Evolutionary conservation across 2,113 vertebrate species (phyloP).

Genomic region (Plectropomus leopardus): DNA sequence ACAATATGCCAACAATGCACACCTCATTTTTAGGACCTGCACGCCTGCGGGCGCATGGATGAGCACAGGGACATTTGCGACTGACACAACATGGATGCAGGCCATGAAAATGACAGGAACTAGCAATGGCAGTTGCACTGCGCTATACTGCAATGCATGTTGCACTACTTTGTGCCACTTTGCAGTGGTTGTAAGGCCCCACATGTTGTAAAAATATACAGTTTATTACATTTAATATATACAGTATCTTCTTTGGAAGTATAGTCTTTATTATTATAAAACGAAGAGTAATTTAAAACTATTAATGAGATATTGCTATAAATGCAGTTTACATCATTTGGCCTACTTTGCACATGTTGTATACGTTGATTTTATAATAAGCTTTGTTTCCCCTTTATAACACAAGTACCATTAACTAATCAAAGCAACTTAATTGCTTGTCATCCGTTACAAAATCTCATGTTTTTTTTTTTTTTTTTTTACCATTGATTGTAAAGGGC

Average conservation of each 20-base stretch:
- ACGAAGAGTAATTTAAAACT: not conserved
- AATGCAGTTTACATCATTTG: not conserved
- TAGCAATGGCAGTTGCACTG: no score
- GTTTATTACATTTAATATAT: no score
- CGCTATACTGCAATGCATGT: no score
- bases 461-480: slow-evolving; percentile 5
- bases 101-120: no score
- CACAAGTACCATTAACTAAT: slow-evolving; percentile 1
- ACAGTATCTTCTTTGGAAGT: not conserved
- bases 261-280: not conserved
- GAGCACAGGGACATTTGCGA: no score
- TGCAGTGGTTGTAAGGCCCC: no score
- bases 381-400: slow-evolving; percentile 8
- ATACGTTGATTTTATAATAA: not conserved
- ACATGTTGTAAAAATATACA: no score
- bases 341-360: not conserved
- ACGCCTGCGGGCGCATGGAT: no score
- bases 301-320: not conserved
- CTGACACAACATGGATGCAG: no score
- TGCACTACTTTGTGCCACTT: no score
- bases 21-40: no score
- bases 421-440: slow-evolving; percentile 33
- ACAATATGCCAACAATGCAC: no score
- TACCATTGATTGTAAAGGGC: not conserved
- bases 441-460: slow-evolving; percentile 27